phyloP scores from a whole-genome alignment of 2,797 vertebrate genomes.

The Dallia pectoralis region DNA sequence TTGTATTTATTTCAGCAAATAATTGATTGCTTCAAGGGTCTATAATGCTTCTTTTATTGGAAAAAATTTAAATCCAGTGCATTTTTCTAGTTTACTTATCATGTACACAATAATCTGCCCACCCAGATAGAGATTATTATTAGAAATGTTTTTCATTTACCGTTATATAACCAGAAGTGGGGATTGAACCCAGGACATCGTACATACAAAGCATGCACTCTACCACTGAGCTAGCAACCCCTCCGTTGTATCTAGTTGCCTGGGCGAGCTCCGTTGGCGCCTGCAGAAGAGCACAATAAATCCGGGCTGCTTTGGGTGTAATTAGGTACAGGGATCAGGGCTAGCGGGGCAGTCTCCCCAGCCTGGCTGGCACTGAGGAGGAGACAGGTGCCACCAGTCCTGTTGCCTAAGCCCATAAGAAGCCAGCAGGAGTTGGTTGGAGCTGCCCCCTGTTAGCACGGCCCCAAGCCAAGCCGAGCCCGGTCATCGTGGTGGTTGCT shows the following conservation, averaged over 20 bases:
- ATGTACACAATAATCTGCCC: slow-evolving; percentile 43
- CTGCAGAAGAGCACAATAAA: slow-evolving; percentile 70
- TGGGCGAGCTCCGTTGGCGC: slow-evolving; percentile 60
- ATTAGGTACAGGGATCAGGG: slow-evolving; percentile 77
- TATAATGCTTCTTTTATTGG: too few relatives aligned
- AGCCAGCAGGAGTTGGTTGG: slow-evolving; percentile 46
- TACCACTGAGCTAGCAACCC: too few relatives aligned
- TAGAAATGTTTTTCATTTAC: too few relatives aligned
- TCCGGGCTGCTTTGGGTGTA: slow-evolving; percentile 75
- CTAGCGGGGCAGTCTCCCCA: slow-evolving; percentile 64
- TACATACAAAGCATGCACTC: too few relatives aligned
- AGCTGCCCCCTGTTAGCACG: slow-evolving; percentile 59
- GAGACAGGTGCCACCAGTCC: slow-evolving; percentile 76
- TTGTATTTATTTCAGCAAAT: too few relatives aligned
- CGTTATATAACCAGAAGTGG: too few relatives aligned
- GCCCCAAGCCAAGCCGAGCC: slow-evolving; percentile 48
- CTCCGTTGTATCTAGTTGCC: slow-evolving; percentile 53
- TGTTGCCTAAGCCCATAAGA: slow-evolving; percentile 61
- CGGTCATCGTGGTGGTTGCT: slow-evolving; percentile 29
- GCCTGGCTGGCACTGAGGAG: slow-evolving; percentile 73
- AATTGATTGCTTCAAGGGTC: too few relatives aligned
- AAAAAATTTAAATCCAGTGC: slow-evolving; percentile 36
- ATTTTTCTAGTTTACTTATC: slow-evolving; percentile 46
- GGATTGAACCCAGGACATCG: too few relatives aligned
- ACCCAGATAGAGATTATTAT: slow-evolving; percentile 55